phyloP scores from a whole-genome alignment of 1,140 invertebrate genomes.

The Apis cerana region DNA sequence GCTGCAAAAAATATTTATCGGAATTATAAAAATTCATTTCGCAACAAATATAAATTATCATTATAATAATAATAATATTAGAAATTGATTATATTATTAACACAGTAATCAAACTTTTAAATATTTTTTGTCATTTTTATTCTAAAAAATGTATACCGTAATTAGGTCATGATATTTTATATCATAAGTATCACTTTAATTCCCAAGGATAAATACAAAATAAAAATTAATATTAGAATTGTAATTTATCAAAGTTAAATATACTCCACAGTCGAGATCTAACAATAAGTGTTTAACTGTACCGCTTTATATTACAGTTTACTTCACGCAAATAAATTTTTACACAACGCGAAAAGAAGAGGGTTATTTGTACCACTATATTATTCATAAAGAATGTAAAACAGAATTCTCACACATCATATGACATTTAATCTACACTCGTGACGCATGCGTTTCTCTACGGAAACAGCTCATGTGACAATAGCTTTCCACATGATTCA shows the following conservation, averaged over 20 bases:
- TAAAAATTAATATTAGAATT: not conserved
- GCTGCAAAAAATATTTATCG: not conserved
- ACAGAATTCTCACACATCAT: not conserved
- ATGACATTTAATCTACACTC: conserved; percentile 15
- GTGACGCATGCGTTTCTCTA: not conserved
- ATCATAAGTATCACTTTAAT: not conserved
- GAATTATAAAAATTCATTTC: not conserved
- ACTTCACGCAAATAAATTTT: not conserved
- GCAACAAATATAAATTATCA: not conserved
- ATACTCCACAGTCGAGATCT: not conserved
- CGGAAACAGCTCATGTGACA: conserved; percentile 15
- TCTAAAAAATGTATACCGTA: no score
- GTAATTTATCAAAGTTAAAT: not conserved
- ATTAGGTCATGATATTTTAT: not conserved
- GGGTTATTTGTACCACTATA: not conserved
- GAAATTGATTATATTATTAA: no score
- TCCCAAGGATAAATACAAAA: not conserved
- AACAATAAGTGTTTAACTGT: no score
- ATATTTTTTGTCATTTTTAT: not conserved
- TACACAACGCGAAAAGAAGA: not conserved
- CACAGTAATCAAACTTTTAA: not conserved
- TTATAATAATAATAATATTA: no score
- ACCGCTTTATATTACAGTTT: no score
- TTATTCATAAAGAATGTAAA: not conserved
- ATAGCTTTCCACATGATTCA: conserved; percentile 12